Base-by-base conservation (phyloP, 2,797 vertebrate species). In the Lepus oiostolus region DNA sequence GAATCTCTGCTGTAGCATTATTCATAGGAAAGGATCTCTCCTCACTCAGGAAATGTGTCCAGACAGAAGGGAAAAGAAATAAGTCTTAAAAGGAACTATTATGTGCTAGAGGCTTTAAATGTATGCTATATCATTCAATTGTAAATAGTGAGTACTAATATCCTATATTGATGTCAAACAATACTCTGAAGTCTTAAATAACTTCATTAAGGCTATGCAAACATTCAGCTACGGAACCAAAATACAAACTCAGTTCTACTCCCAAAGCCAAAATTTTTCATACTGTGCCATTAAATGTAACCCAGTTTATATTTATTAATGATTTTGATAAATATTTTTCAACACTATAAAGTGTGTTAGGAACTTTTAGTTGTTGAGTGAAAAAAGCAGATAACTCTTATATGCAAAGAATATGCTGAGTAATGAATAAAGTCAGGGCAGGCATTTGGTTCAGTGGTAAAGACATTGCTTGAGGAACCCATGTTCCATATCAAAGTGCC, bases 131-230 rank as follows among this genome's bases (percentile, higher is more conserved):
- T 81, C 26, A 81, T 87, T 94, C 75, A 72, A 21, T 83, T 81
- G 28, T 91, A 84, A 88, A n/a, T 75, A 52, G 16, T 52, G 7
- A 72, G n/a, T 79, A 91, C 4, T 67, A 90, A 81, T 80, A 24
- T 32, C 17, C 4, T 65, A 4, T 17, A 63, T 74, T 68, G 71
- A 5, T 54, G 72, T 52, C 81, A 85, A 89, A 68, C 19, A 71
- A 88, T 47, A 84, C 63, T 92, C 54, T 91, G 50, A 93, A 85
- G 77, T 81, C 75, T 83, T 88, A 94, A 93, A 60, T 74, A 85
- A 88, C 21, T 92, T 85, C 38, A 85, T 74, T n/a, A 91, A 74
- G 24, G 28, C 7, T 52, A 91, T 10, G 81, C 26, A 88, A 81
- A 91, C 54, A 70, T 82, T 74, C 28, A 85, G 87, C 82, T 91